phyloP scores from a whole-genome alignment of 2,888 invertebrate genomes.

The Acleris cristana region DNA sequence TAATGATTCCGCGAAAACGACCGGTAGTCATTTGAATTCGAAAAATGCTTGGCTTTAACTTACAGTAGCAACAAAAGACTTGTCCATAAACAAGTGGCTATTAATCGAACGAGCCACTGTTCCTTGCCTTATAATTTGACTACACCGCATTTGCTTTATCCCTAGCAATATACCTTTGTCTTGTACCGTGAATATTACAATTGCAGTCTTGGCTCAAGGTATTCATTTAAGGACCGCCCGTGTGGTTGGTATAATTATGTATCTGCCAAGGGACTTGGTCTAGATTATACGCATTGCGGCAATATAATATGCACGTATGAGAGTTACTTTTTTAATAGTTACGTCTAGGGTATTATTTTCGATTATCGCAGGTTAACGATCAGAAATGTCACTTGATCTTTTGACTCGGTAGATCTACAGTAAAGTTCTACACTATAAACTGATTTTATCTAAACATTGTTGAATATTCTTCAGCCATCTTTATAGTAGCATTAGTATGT shows the following conservation, averaged over 20 bases:
- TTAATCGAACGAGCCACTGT: slow-evolving; percentile 12
- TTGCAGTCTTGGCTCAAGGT: slow-evolving; percentile 26
- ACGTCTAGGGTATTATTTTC: background rate
- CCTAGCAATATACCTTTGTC: slow-evolving; percentile 15
- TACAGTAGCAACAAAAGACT: background rate
- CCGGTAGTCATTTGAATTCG: too few relatives aligned
- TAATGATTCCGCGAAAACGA: too few relatives aligned
- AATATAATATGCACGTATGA: slow-evolving; percentile 17
- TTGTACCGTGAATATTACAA: slow-evolving; percentile 24
- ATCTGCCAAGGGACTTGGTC: slow-evolving; percentile 10
- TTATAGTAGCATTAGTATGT: too few relatives aligned
- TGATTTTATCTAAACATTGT: too few relatives aligned
- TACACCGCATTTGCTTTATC: slow-evolving; percentile 13
- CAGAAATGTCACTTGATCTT: background rate
- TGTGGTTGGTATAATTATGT: slow-evolving; percentile 25
- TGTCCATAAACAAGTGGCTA: slow-evolving; percentile 6
- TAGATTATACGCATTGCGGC: slow-evolving; percentile 25
- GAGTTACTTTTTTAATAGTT: slow-evolving; percentile 7
- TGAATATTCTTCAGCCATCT: too few relatives aligned
- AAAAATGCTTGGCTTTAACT: too few relatives aligned
- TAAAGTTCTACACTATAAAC: too few relatives aligned
- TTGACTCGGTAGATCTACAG: too few relatives aligned
- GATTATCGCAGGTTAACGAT: background rate
- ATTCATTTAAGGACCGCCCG: slow-evolving; percentile 32
- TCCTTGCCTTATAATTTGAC: slow-evolving; percentile 19